A percentile compares a stretch with the other conserved stretches of the same genome.
phyloP scores from a whole-genome alignment of 2,797 vertebrate genomes.

The Rhodeus uyekii region DNA sequence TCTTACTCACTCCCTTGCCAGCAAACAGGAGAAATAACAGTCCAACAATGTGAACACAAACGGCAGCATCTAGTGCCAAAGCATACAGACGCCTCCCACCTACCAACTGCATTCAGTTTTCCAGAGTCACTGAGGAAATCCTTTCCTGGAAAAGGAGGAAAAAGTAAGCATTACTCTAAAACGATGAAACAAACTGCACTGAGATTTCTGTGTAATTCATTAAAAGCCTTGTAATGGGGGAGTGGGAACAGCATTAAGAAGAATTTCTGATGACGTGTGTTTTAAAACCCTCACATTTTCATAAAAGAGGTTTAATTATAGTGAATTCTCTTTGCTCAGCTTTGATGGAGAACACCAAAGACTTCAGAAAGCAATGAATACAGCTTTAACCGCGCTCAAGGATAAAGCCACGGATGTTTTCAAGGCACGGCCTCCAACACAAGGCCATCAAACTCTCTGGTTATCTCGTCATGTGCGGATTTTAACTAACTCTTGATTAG shows the following conservation, averaged over 20 bases:
- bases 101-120: conserved; percentile 84
- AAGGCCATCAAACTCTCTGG: conserved; percentile 35
- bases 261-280: background rate
- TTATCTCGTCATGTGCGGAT: conserved; percentile 6
- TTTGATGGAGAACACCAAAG: background rate
- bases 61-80: background rate
- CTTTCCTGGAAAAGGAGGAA: conserved; percentile 75
- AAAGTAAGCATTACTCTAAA: background rate
- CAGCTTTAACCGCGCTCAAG: conserved; percentile 29
- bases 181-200: background rate
- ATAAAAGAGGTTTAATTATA: background rate
- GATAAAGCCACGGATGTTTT: conserved; percentile 24
- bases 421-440: conserved; percentile 48
- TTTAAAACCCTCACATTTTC: background rate
- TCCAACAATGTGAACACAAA: background rate
- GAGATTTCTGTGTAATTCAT: background rate
- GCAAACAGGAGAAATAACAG: background rate
- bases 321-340: background rate
- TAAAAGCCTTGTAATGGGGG: background rate
- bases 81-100: conserved; percentile 64
- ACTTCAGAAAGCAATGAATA: conserved; percentile 7
- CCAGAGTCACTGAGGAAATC: conserved; percentile 82
- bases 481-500: background rate
- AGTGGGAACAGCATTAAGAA: background rate
- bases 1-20: background rate